A percentile compares a stretch with the other conserved stretches of the same genome.
These are phyloP conservation scores for Galeopsomyia nigrocyanea DNA, from an alignment of 2,888 invertebrate species.

Conservation along the genomic window DNA sequence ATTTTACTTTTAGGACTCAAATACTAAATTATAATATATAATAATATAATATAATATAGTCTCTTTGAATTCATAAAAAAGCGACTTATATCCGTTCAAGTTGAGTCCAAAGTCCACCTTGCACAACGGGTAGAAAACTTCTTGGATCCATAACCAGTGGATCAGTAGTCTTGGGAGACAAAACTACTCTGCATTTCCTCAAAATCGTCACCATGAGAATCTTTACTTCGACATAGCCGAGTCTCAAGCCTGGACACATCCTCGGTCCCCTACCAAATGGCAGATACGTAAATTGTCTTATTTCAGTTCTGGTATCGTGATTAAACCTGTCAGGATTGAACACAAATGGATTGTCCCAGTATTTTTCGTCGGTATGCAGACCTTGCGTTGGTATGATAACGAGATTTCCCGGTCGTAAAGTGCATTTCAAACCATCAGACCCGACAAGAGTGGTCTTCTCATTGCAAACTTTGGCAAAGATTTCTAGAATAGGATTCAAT, in stretches of 20 bases:
- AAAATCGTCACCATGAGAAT: slow-evolving; percentile 51
- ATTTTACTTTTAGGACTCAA: no score
- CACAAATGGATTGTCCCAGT: slow-evolving; percentile 24
- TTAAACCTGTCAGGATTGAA: slow-evolving; percentile 42
- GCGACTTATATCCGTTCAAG: slow-evolving; percentile 15
- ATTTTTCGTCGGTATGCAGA: slow-evolving; percentile 31
- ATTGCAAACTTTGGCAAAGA: slow-evolving; percentile 49
- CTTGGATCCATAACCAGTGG: slow-evolving; percentile 48
- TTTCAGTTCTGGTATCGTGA: slow-evolving; percentile 43
- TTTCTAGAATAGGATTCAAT: slow-evolving; percentile 37
- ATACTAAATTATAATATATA: no score
- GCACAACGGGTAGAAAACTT: slow-evolving; percentile 7
- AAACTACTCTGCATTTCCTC: slow-evolving; percentile 50
- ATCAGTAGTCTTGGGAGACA: slow-evolving; percentile 50
- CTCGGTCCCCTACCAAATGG: slow-evolving; percentile 62
- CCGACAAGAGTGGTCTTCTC: slow-evolving; percentile 49
- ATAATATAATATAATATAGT: no score
- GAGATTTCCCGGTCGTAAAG: slow-evolving; percentile 49
- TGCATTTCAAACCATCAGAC: slow-evolving; percentile 51
- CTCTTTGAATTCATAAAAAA: no score
- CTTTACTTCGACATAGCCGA: slow-evolving; percentile 56
- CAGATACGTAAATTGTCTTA: slow-evolving; percentile 52
- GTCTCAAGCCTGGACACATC: slow-evolving; percentile 57
- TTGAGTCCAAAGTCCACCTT: slow-evolving; percentile 32
- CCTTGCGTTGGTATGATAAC: slow-evolving; percentile 48